phyloP scores from a whole-genome alignment of 2,888 invertebrate species.

The Deroplatys truncata region DNA sequence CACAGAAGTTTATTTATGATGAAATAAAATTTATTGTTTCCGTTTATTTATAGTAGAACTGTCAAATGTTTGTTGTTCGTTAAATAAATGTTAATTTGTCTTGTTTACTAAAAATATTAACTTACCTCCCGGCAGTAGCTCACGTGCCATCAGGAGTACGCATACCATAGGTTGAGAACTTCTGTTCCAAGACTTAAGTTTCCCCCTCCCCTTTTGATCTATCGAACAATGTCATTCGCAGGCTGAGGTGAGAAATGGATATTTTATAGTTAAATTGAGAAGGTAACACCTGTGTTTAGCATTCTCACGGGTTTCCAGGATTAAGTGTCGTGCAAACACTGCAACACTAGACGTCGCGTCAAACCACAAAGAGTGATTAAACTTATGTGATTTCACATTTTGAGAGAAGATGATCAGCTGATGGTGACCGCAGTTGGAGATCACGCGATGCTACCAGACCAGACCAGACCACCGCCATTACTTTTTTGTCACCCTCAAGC shows the following conservation, averaged over 20 bases:
- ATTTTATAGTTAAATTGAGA: neutral
- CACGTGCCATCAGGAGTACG: too few species aligned
- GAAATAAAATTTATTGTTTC: too few species aligned
- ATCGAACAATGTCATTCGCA: too few species aligned
- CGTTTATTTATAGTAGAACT: too few species aligned
- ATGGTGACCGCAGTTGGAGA: neutral
- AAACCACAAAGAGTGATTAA: neutral
- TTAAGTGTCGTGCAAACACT: neutral
- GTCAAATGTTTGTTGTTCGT: too few species aligned
- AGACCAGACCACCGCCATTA: neutral
- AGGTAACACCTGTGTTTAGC: neutral
- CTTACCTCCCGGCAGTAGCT: too few species aligned
- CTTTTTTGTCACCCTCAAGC: neutral
- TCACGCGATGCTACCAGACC: neutral
- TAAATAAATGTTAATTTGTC: too few species aligned
- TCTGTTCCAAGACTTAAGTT: too few species aligned
- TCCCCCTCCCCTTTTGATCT: neutral
- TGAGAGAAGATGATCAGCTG: neutral
- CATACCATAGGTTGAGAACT: too few species aligned
- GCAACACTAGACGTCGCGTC: neutral
- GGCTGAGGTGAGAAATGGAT: neutral
- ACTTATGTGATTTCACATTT: neutral
- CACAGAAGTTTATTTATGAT: too few species aligned
- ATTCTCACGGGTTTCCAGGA: neutral
- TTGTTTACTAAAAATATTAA: too few species aligned